Conservation (phyloP, 1,140 invertebrate genomes). For the Pseudomyrmex concolor region DNA sequence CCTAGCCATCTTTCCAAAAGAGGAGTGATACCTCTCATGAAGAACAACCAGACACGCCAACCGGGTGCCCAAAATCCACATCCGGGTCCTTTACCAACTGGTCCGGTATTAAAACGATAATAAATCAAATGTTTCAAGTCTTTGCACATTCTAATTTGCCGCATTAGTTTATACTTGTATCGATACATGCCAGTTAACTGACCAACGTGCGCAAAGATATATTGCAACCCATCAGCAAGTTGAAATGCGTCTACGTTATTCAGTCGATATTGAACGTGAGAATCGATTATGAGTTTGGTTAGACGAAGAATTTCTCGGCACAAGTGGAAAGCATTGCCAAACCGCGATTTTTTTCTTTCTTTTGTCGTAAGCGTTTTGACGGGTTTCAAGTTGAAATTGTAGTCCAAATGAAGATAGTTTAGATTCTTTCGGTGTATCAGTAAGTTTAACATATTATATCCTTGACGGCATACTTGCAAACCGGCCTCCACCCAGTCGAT, state of each 20-base stretch:
- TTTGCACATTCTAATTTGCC: conserved; percentile 99
- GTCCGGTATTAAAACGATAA: conserved; percentile 99
- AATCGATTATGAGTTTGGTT: conserved; percentile 99
- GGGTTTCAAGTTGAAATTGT: conserved; percentile 99
- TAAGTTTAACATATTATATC: conserved; percentile 99
- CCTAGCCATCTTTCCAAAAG: conserved; percentile 99
- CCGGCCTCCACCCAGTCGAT: conserved; percentile 99
- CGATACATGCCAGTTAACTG: conserved; percentile 99
- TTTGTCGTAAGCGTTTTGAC: conserved; percentile 99
- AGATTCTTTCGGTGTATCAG: conserved; percentile 99
- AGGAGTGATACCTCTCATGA: conserved; percentile 99
- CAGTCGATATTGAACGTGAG: conserved; percentile 99
- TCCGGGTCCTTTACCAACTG: conserved; percentile 99
- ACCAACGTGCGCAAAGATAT: conserved; percentile 99
- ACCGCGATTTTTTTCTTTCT: conserved; percentile 99
- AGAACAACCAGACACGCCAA: conserved; percentile 99
- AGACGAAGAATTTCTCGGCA: conserved; percentile 99
- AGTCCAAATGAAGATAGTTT: conserved; percentile 99
- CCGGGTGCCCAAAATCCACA: conserved; percentile 99
- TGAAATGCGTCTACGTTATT: conserved; percentile 99
- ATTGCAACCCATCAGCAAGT: conserved; percentile 99
- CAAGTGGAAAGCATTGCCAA: conserved; percentile 99
- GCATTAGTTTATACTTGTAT: conserved; percentile 99
- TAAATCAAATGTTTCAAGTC: conserved; percentile 99
- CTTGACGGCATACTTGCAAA: conserved; percentile 98